These are phyloP conservation scores for Drosophila pseudoobscura DNA, from an alignment of 1,140 invertebrate genomes.

Conservation along the genomic window DNA sequence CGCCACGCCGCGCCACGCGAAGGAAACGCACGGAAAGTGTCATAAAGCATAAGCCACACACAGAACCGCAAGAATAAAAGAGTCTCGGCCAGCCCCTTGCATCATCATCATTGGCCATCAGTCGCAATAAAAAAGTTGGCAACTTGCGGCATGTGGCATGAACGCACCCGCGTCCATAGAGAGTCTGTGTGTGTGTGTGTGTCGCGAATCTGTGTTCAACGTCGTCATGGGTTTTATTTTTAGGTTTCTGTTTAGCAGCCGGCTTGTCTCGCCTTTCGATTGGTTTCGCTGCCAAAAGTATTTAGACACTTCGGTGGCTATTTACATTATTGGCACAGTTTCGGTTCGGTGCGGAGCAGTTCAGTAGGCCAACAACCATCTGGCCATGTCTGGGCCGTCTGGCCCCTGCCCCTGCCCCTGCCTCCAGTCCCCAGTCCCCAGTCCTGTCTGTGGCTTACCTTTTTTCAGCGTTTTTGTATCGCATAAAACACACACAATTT, in stretches of 20 bases:
- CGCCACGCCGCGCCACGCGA: conserved; percentile 15
- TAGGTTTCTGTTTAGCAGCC: conserved; percentile 37
- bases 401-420: no score
- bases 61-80: conserved; percentile 39
- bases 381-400: conserved; percentile 12
- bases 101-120: conserved; percentile 43
- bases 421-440: no score
- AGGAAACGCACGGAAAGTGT: conserved; percentile 30
- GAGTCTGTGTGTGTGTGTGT: conserved; percentile 12
- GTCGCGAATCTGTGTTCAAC: conserved; percentile 15
- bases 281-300: conserved; percentile 49
- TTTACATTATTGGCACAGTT: conserved; percentile 47
- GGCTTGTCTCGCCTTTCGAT: conserved; percentile 47
- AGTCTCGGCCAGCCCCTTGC: conserved; percentile 30
- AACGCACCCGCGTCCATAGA: conserved; percentile 9
- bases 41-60: conserved; percentile 42
- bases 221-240: conserved; percentile 47
- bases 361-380: conserved; percentile 44
- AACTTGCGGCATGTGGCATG: conserved; percentile 35
- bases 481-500: conserved; percentile 45
- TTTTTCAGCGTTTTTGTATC: conserved; percentile 38
- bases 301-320: conserved; percentile 33
- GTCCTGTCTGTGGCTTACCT: conserved; percentile 27
- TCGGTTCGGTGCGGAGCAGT: conserved; percentile 23
- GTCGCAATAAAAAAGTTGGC: conserved; percentile 43